These are phyloP conservation scores for Athene noctua DNA, from an alignment of 2,113 vertebrate species.

Conservation along the genomic window DNA sequence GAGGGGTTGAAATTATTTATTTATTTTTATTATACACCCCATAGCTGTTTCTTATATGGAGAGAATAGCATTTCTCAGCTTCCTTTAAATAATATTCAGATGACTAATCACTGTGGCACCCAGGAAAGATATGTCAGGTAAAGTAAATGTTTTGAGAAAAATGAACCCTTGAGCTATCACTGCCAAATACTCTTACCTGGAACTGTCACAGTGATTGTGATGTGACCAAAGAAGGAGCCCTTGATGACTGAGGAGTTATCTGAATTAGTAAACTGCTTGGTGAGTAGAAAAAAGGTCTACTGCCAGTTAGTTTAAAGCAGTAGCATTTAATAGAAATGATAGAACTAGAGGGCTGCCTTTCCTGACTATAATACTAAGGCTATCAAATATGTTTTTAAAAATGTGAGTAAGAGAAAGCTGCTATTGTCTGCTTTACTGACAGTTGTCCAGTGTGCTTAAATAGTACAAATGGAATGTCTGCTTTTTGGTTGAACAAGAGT, in stretches of 20 bases:
- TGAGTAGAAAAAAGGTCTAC: conserved; percentile 32
- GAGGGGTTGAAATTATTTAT: not conserved
- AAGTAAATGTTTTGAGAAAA: conserved; percentile 69
- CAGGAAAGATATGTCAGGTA: conserved; percentile 48
- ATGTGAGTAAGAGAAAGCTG: not conserved
- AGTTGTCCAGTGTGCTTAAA: not conserved
- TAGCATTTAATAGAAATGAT: not conserved
- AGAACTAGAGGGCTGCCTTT: not conserved
- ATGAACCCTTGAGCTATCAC: conserved; percentile 65
- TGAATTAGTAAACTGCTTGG: conserved; percentile 31
- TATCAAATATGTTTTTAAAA: not conserved
- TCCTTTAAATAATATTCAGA: conserved; percentile 32
- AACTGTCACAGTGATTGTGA: conserved; percentile 61
- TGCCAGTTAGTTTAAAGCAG: conserved; percentile 3
- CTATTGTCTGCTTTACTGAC: not conserved
- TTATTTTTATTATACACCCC: not conserved
- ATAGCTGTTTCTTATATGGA: not conserved
- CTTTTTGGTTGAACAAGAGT: not conserved
- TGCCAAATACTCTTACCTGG: conserved; percentile 60
- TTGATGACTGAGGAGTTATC: conserved; percentile 39
- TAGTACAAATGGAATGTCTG: not conserved
- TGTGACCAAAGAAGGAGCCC: conserved; percentile 13
- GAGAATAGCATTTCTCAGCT: not conserved
- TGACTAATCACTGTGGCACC: conserved; percentile 56
- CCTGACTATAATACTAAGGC: not conserved